phyloP scores from a whole-genome alignment of 2,888 invertebrate genomes.

The Chironomus tentans region DNA sequence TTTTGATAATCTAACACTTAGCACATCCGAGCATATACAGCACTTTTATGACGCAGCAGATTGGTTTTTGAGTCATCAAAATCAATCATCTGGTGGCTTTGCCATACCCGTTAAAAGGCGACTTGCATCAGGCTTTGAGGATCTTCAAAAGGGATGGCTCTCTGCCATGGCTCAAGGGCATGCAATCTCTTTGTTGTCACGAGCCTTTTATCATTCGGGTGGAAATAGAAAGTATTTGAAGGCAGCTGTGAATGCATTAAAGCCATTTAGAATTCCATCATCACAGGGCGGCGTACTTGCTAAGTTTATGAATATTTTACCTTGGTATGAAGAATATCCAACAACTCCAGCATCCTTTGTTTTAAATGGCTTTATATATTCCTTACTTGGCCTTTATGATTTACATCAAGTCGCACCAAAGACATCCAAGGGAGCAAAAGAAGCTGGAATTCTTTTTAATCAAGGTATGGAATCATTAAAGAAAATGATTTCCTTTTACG shows the following conservation, averaged over 20 bases:
- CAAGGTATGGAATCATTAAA: slow-evolving; percentile 83
- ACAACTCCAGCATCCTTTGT: slow-evolving; percentile 91
- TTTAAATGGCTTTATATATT: slow-evolving; percentile 97
- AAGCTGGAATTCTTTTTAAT: slow-evolving; percentile 67
- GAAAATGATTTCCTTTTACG: slow-evolving; percentile 78
- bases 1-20: slow-evolving; percentile 67
- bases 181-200: slow-evolving; percentile 83
- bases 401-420: slow-evolving; percentile 67
- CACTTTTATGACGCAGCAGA: slow-evolving; percentile 88
- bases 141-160: slow-evolving; percentile 83
- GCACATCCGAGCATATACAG: slow-evolving; percentile 76
- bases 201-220: slow-evolving; percentile 78
- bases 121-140: slow-evolving; percentile 62
- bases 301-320: slow-evolving; percentile 71
- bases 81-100: slow-evolving; percentile 82
- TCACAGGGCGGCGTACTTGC: slow-evolving; percentile 75
- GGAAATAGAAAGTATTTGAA: slow-evolving; percentile 67
- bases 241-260: slow-evolving; percentile 71
- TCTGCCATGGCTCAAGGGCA: slow-evolving; percentile 99
- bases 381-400: slow-evolving; percentile 91
- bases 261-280: slow-evolving; percentile 65
- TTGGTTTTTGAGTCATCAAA: slow-evolving; percentile 86
- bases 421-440: slow-evolving; percentile 51
- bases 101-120: slow-evolving; percentile 76
- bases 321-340: slow-evolving; percentile 99